Conservation (phyloP, 2,888 invertebrate genomes). For the Acholoe squamosa region DNA sequence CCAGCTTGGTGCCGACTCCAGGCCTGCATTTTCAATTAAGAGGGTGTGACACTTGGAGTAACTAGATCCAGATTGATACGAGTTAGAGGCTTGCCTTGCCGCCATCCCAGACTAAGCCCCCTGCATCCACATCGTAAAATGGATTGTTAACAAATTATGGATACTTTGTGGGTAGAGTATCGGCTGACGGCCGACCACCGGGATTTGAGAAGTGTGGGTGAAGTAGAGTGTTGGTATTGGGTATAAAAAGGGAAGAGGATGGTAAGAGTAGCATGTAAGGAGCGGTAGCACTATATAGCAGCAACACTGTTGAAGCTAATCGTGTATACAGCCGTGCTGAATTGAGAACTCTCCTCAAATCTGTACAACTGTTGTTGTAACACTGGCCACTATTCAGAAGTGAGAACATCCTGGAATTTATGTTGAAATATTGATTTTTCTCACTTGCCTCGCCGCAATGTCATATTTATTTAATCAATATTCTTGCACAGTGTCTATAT, state of each 20-base stretch:
- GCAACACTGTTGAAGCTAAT: too few relatives aligned
- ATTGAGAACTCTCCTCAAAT: too few relatives aligned
- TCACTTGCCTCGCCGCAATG: too few relatives aligned
- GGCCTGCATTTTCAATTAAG: slow-evolving; percentile 62
- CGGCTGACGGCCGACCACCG: background rate
- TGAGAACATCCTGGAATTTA: too few relatives aligned
- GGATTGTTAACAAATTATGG: slow-evolving; percentile 59
- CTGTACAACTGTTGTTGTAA: too few relatives aligned
- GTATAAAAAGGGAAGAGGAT: background rate
- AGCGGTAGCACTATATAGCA: too few relatives aligned
- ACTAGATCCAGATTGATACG: slow-evolving; percentile 45
- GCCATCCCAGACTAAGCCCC: background rate
- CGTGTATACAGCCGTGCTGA: too few relatives aligned
- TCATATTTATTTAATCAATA: too few relatives aligned
- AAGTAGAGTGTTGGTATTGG: background rate
- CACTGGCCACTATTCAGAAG: too few relatives aligned
- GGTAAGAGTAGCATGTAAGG: too few relatives aligned
- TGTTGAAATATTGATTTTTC: too few relatives aligned
- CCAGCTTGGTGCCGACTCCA: background rate
- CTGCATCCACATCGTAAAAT: slow-evolving; percentile 22
- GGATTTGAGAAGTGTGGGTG: background rate
- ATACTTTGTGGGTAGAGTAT: slow-evolving; percentile 55
- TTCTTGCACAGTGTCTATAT: too few relatives aligned
- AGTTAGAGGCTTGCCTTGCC: background rate
- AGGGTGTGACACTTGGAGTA: slow-evolving; percentile 25